Evolutionary conservation across 2,888 invertebrate genomes (phyloP).

Genomic region (Maniola hyperantus): DNA sequence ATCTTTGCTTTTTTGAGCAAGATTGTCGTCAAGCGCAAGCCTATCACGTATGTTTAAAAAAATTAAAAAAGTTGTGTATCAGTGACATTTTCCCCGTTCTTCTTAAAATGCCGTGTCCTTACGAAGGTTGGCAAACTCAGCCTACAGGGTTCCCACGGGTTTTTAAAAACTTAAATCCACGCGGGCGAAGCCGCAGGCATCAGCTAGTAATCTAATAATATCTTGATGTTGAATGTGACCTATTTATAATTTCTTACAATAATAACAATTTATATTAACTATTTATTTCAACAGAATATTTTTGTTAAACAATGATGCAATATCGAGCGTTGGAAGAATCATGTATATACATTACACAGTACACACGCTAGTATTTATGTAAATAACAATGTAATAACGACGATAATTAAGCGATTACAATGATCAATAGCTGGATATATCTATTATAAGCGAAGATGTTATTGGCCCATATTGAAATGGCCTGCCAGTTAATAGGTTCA

Average conservation of each 20-base stretch:
- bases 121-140: too few relatives aligned
- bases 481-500: background rate
- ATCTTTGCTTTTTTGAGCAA: too few relatives aligned
- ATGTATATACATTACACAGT: too few relatives aligned
- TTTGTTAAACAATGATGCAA: slow-evolving; percentile 11
- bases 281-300: background rate
- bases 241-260: slow-evolving; percentile 5
- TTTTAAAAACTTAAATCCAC: too few relatives aligned
- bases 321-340: slow-evolving; percentile 1
- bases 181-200: too few relatives aligned
- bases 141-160: too few relatives aligned
- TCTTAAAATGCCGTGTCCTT: too few relatives aligned
- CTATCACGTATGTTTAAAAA: too few relatives aligned
- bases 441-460: background rate
- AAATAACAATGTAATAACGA: background rate
- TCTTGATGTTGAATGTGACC: background rate
- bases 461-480: slow-evolving; percentile 5
- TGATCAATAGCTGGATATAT: slow-evolving; percentile 1
- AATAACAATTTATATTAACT: background rate
- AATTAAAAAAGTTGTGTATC: too few relatives aligned
- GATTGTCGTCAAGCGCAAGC: too few relatives aligned
- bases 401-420: background rate
- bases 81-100: too few relatives aligned
- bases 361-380: background rate
- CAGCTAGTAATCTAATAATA: too few relatives aligned